phyloP scores from a whole-genome alignment of 2,113 vertebrate genomes.

The Rissa tridactyla region DNA sequence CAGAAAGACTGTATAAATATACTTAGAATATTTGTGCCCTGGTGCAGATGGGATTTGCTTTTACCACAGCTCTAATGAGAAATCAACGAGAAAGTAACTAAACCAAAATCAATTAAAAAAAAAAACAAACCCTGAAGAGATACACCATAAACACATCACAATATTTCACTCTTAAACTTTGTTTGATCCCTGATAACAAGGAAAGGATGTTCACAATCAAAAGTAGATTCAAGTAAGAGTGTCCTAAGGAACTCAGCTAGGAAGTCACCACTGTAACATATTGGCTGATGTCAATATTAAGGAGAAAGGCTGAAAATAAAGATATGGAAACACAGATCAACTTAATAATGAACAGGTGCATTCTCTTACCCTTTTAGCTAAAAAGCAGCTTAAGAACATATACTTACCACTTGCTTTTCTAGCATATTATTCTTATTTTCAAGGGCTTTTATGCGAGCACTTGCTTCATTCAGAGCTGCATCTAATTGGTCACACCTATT shows the following conservation, averaged over 20 bases:
- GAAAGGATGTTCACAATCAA: neutral
- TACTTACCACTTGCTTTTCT: conserved; percentile 86
- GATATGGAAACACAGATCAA: neutral
- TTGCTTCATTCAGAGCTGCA: conserved; percentile 83
- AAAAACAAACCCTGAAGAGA: neutral
- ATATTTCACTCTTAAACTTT: neutral
- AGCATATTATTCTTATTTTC: conserved; percentile 85
- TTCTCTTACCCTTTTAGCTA: neutral
- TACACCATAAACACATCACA: neutral
- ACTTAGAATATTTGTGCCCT: neutral
- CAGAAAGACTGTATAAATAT: neutral
- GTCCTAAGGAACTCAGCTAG: neutral
- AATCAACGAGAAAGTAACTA: neutral
- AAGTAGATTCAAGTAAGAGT: neutral
- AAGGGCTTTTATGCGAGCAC: conserved; percentile 76
- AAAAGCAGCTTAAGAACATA: neutral
- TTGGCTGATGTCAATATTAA: neutral
- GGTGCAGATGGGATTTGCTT: neutral
- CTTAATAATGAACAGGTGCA: neutral
- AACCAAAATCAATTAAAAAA: neutral
- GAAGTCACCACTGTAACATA: neutral
- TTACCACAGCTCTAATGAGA: neutral
- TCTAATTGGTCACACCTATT: conserved; percentile 87
- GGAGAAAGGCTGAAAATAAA: neutral
- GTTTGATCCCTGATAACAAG: neutral